A percentile compares a stretch with the other conserved stretches of the same genome.
Evolutionary conservation across 2,797 vertebrate species (phyloP).

Genomic region (Syngnathus acus): DNA sequence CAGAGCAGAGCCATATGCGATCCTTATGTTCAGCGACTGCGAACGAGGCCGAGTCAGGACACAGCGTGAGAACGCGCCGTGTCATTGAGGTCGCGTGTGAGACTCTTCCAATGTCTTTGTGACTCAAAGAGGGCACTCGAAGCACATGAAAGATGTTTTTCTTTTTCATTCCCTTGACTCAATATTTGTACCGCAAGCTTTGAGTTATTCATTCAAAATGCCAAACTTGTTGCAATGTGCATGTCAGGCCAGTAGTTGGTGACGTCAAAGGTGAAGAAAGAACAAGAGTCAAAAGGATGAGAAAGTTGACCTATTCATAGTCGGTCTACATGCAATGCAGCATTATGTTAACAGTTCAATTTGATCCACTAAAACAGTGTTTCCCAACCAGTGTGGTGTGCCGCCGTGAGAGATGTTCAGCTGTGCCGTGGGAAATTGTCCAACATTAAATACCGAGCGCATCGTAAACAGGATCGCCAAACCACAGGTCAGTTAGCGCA

Average conservation of each 20-base stretch:
- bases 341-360: too few species aligned
- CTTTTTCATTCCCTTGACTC: background rate
- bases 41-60: conserved; percentile 61
- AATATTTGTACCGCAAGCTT: background rate
- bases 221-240: background rate
- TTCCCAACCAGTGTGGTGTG: too few species aligned
- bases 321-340: background rate
- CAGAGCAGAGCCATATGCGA: conserved; percentile 70
- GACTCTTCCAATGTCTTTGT: background rate
- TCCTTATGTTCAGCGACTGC: conserved; percentile 65
- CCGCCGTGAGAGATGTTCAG: too few species aligned
- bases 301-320: background rate
- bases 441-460: too few species aligned
- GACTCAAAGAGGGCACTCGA: background rate
- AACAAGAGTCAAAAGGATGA: background rate
- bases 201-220: background rate
- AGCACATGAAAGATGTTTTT: background rate
- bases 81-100: conserved; percentile 2
- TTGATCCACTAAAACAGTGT: too few species aligned
- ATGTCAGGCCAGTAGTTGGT: background rate
- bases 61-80: conserved; percentile 38
- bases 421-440: too few species aligned
- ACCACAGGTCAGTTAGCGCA: too few species aligned
- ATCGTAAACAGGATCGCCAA: too few species aligned
- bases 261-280: background rate